Base-by-base conservation (phyloP, 2,797 vertebrate species). In the Natrix natrix region DNA sequence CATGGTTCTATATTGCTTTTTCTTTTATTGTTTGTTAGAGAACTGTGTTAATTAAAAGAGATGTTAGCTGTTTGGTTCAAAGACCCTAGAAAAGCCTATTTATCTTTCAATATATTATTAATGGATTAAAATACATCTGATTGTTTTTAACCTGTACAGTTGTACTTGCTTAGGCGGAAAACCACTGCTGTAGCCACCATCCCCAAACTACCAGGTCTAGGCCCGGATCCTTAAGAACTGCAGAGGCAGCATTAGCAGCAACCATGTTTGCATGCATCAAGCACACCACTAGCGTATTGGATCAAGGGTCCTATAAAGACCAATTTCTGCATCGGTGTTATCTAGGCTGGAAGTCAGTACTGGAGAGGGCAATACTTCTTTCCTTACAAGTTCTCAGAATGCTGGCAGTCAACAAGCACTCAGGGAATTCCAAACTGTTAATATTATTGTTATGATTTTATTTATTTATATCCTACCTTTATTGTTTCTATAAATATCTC, bases 221-320 rank as follows among this genome's bases (percentile, higher is more conserved):
- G 5, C 63, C 61, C 4, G 12, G 28, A 32, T 32, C n/a, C 28
- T n/a, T n/a, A 69, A 69, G 13, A 66, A 66, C 26, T 66, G 12
- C 28, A 66, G 28, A 16, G 28, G n/a, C 63, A 69, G 63, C 63
- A 32, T 69, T 69, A 69, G 28, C 13, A 16, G 63, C 28, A 32
- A 16, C 63, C 13, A 69, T 32, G 63, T 69, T 16, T 69, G 63
- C 63, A 69, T 69, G 28, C 63, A 69, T n/a, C 63, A n/a, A 69
- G 5, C 63, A 32, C 52, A 54, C 52, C 52, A 54, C 52, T 54
- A 54, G 52, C 99, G 99, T 97, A 98, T 98, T 97, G 98, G 99
- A 97, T 99, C 99, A 98, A 98, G 98, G 98, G 96, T 98, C 97
- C 98, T 98, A 94, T 99, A 98, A 98, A 98, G 99, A 98, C 99